Conservation (phyloP, 2,888 invertebrate species). For the Cloeon dipterum region DNA sequence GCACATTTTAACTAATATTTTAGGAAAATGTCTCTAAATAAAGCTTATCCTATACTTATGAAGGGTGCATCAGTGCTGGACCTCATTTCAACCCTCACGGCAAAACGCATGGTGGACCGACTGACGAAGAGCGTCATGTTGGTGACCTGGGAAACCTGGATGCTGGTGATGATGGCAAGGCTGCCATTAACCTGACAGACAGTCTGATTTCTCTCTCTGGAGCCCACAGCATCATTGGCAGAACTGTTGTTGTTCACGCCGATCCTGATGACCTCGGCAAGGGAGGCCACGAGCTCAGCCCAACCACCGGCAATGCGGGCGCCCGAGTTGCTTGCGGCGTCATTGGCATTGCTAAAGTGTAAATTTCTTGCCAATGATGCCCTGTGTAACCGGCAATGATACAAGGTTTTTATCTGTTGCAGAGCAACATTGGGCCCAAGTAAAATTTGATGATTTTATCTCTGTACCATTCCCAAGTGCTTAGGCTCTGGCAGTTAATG, state of each 20-base stretch:
- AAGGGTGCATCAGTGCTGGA: conserved; percentile 74
- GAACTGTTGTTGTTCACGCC: conserved; percentile 75
- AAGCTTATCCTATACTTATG: background rate
- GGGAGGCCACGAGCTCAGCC: conserved; percentile 80
- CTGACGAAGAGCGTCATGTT: conserved; percentile 47
- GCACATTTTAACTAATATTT: too few species aligned
- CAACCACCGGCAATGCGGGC: conserved; percentile 87
- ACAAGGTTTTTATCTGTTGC: too few species aligned
- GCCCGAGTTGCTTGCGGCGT: conserved; percentile 74
- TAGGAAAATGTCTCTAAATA: background rate
- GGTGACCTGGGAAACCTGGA: conserved; percentile 79
- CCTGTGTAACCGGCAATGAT: too few species aligned
- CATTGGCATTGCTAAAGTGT: conserved; percentile 41
- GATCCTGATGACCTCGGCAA: conserved; percentile 84
- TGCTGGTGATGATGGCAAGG: conserved; percentile 34
- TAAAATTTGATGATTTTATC: too few species aligned
- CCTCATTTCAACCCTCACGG: conserved; percentile 75
- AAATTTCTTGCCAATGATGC: too few species aligned
- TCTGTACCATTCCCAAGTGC: too few species aligned
- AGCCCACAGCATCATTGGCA: conserved; percentile 53
- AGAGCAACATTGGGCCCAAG: too few species aligned
- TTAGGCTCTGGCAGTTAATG: too few species aligned
- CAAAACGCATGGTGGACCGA: conserved; percentile 65
- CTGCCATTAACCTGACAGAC: conserved; percentile 39
- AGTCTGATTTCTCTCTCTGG: conserved; percentile 41